Evolutionary conservation across 2,888 invertebrate genomes (phyloP).

Genomic region (Leptopilina drosophilae): DNA sequence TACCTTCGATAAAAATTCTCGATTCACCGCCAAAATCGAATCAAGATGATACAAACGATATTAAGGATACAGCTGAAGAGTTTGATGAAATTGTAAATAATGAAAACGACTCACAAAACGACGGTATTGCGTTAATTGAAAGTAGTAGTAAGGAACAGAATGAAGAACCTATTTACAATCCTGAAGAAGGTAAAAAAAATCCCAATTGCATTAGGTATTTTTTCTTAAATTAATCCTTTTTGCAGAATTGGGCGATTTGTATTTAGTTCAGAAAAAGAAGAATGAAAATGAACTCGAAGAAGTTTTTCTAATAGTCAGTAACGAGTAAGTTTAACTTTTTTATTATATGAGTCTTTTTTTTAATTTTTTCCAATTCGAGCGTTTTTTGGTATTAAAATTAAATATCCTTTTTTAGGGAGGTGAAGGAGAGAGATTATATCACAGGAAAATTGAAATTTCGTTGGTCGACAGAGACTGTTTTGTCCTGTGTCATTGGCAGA

Average conservation of each 20-base stretch:
- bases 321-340: conserved; percentile 65
- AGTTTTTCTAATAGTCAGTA: conserved; percentile 77
- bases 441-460: conserved; percentile 73
- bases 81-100: conserved; percentile 42
- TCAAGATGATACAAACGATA: conserved; percentile 34
- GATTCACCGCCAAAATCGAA: conserved; percentile 30
- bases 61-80: conserved; percentile 39
- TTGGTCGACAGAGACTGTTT: conserved; percentile 72
- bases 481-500: conserved; percentile 73
- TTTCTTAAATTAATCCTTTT: neutral
- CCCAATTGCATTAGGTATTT: neutral
- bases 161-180: conserved; percentile 61
- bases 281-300: conserved; percentile 72
- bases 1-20: conserved; percentile 34
- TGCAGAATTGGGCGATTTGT: conserved; percentile 70
- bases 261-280: conserved; percentile 75
- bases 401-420: conserved; percentile 70
- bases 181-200: conserved; percentile 64
- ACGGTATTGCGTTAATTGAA: conserved; percentile 15
- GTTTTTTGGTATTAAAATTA: conserved; percentile 14
- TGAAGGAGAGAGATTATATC: conserved; percentile 78
- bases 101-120: conserved; percentile 38
- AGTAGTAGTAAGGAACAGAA: conserved; percentile 63
- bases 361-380: neutral
- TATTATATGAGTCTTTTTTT: neutral